Evolutionary conservation across 64 coral and sea anemone genomes (phyloP).

Genomic region (Pocillopora damicornis): DNA sequence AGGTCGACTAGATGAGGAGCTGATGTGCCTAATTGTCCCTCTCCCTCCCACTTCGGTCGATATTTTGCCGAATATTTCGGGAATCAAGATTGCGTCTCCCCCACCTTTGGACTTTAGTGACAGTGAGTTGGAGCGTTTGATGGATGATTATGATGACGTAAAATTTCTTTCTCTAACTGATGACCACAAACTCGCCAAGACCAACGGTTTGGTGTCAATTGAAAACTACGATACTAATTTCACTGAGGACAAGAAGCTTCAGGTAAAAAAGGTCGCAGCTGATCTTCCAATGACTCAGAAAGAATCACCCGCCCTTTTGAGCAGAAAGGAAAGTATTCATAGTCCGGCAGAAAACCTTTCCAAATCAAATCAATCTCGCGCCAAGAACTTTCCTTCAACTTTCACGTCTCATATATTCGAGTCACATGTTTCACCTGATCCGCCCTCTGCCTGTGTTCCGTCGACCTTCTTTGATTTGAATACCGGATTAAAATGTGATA

Average conservation of each 20-base stretch:
- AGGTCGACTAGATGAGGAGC: conserved; percentile 44
- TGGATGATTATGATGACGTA: not conserved
- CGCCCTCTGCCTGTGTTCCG: no score
- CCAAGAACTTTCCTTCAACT: no score
- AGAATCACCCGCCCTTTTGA: not conserved
- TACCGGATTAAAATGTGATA: not conserved
- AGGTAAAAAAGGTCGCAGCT: not conserved
- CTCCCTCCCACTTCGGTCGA: conserved; percentile 51
- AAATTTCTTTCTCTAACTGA: conserved; percentile 4
- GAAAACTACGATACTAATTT: not conserved
- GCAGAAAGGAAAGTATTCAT: not conserved
- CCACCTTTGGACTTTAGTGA: conserved; percentile 24
- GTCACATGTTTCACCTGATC: no score
- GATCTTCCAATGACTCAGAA: not conserved
- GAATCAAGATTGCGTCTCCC: conserved; percentile 60
- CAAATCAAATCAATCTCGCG: not conserved
- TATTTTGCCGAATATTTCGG: conserved; percentile 7
- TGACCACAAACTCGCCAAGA: conserved; percentile 21
- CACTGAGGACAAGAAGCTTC: conserved; percentile 5
- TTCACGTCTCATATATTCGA: no score
- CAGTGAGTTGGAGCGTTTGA: not conserved
- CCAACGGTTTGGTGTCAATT: not conserved
- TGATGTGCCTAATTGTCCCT: conserved; percentile 66
- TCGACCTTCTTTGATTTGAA: no score
- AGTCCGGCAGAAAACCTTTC: not conserved